Conservation (phyloP, 2,797 vertebrate species). For the Pseudochromis fuscus region DNA sequence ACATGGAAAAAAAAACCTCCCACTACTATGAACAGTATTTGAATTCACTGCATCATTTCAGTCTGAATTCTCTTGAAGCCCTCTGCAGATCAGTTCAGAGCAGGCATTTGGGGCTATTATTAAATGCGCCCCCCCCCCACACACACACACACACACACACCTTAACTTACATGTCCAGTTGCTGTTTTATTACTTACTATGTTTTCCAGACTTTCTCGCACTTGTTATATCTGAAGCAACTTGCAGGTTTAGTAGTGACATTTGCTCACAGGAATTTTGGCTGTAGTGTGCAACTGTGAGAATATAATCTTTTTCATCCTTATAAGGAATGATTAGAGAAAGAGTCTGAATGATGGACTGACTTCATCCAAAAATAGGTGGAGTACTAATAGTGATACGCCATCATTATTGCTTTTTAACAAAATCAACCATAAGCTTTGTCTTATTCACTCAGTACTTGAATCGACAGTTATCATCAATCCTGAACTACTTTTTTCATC, state of each 20-base stretch:
- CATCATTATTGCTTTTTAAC: no score
- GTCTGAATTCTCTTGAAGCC: neutral
- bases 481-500: no score
- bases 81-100: neutral
- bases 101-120: neutral
- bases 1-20: conserved; percentile 45
- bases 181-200: neutral
- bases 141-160: no score
- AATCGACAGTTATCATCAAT: no score
- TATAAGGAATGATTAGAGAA: neutral
- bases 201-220: neutral
- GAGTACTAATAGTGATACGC: no score
- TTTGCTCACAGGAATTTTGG: conserved; percentile 7
- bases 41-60: conserved; percentile 13
- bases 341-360: no score
- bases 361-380: no score
- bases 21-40: conserved; percentile 14
- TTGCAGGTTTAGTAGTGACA: neutral
- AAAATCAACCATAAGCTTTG: no score
- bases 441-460: no score
- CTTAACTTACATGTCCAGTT: no score
- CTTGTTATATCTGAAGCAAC: neutral
- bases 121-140: no score
- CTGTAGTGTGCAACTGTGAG: neutral
- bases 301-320: neutral